Evolutionary conservation across 2,113 vertebrate species (phyloP).

Genomic region (Azemiops feae): DNA sequence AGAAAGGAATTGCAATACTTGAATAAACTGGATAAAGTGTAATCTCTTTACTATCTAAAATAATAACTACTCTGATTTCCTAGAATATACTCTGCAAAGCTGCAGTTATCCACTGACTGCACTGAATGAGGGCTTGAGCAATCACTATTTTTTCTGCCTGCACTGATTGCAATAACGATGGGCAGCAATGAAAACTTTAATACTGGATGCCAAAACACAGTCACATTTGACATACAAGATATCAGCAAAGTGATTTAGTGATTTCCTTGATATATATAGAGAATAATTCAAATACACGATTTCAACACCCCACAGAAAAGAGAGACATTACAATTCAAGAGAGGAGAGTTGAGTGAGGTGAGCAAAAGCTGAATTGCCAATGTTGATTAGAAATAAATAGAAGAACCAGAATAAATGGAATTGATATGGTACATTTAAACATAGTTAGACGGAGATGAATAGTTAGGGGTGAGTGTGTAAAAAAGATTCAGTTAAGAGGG

Average conservation of each 20-base stretch:
- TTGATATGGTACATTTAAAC: background rate
- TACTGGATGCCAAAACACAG: background rate
- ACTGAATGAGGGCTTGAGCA: background rate
- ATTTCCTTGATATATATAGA: background rate
- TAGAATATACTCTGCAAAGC: background rate
- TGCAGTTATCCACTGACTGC: background rate
- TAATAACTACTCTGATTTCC: background rate
- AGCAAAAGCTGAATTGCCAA: background rate
- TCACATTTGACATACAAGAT: background rate
- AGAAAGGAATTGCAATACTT: background rate
- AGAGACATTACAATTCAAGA: background rate
- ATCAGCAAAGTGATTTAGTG: background rate
- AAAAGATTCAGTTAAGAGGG: background rate
- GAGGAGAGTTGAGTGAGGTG: too few species aligned
- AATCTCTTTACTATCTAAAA: background rate
- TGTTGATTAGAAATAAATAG: background rate
- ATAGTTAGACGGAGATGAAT: background rate
- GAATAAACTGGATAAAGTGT: background rate
- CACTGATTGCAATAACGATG: background rate
- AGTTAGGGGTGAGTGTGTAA: background rate
- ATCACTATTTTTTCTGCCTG: background rate
- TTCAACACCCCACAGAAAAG: background rate
- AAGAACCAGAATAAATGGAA: background rate
- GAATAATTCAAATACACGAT: background rate
- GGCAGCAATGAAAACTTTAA: background rate